phyloP scores from a whole-genome alignment of 2,113 vertebrate genomes.

The Candoia aspera region DNA sequence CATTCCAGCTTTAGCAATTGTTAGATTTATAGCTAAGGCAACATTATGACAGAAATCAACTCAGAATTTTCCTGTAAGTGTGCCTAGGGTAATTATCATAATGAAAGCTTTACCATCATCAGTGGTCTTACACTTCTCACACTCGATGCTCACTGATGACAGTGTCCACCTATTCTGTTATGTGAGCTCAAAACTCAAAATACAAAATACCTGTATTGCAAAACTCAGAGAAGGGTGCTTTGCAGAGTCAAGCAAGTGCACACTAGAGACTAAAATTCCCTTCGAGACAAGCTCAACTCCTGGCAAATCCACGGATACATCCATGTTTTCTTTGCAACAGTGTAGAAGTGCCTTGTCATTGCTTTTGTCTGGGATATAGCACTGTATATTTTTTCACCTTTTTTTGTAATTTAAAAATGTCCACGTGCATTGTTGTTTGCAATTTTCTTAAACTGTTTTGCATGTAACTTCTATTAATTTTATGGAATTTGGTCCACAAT shows the following conservation, averaged over 20 bases:
- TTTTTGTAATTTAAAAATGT: not conserved
- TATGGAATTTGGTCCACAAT: not conserved
- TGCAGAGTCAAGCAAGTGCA: not conserved
- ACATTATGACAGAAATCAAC: constrained; percentile 9
- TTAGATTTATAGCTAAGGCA: constrained; percentile 37
- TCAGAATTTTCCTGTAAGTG: not conserved
- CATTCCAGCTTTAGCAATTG: constrained; percentile 54
- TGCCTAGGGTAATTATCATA: not conserved
- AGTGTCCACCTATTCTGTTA: not conserved
- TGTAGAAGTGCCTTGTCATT: not conserved
- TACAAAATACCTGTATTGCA: not conserved
- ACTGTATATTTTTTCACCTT: not conserved
- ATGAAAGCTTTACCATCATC: not conserved
- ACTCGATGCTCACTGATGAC: not conserved
- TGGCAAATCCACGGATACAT: not conserved
- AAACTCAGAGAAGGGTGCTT: not conserved
- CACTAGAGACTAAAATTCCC: not conserved
- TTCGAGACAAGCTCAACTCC: not conserved
- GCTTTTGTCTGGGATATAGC: not conserved
- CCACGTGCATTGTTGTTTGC: not conserved
- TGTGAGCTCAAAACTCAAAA: not conserved
- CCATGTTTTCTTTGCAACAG: not conserved
- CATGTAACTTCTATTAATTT: not conserved
- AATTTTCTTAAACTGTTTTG: not conserved
- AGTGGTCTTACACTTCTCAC: not conserved